Conservation (phyloP, 2,888 invertebrate genomes). For the Trichogramma evanescens region DNA sequence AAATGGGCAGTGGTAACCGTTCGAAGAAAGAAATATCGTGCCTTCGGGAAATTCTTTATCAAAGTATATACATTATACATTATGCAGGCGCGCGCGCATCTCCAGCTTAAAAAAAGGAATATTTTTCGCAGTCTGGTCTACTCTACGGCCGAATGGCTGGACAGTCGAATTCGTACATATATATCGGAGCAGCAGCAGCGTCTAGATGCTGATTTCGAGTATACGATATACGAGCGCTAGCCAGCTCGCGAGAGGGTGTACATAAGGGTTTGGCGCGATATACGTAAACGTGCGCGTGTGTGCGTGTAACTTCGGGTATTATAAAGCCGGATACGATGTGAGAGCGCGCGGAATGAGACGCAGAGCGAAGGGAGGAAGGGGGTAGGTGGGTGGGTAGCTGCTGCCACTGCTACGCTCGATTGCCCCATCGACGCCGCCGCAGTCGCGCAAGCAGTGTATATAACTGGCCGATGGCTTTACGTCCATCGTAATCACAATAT, state of each 20-base stretch:
- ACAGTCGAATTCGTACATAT: no score
- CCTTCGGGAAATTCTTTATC: conserved; percentile 27
- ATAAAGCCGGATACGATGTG: no score
- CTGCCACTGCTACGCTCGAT: conserved; percentile 4
- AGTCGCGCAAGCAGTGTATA: conserved; percentile 23
- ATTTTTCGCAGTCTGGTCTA: no score
- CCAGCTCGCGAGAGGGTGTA: conserved; percentile 30
- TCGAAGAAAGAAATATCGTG: conserved; percentile 19
- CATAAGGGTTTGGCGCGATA: background rate
- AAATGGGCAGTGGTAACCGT: background rate
- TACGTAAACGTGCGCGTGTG: background rate
- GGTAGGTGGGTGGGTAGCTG: background rate
- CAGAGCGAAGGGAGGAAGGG: no score
- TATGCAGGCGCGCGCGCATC: background rate
- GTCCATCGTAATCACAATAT: conserved; percentile 43
- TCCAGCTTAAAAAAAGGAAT: no score
- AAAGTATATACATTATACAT: conserved; percentile 35
- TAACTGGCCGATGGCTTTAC: conserved; percentile 16
- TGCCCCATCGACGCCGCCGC: conserved; percentile 13
- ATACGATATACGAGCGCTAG: conserved; percentile 32
- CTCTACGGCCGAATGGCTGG: no score
- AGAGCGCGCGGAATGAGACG: no score
- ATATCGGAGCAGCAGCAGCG: no score
- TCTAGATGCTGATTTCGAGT: conserved; percentile 17
- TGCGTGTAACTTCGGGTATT: background rate